Evolutionary conservation across 2,113 vertebrate species (phyloP).

Genomic region (Panthera tigris): DNA sequence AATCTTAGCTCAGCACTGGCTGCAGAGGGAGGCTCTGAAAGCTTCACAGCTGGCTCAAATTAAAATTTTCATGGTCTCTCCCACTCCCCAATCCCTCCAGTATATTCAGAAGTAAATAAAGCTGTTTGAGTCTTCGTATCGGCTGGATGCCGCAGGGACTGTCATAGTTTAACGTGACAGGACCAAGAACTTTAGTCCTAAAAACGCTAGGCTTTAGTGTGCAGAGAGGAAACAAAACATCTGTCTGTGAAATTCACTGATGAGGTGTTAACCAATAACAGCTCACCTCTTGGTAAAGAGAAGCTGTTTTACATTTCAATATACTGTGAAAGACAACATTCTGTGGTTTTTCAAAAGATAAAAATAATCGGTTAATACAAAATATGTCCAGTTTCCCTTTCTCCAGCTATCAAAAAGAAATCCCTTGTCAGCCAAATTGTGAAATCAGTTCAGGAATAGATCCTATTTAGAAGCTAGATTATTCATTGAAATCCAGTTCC

Average conservation of each 20-base stretch:
- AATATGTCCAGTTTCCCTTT: neutral
- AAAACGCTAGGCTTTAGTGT: constrained; percentile 7
- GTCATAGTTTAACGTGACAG: constrained; percentile 68
- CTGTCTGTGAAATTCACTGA: constrained; percentile 21
- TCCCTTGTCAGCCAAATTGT: neutral
- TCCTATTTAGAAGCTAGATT: constrained; percentile 27
- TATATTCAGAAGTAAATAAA: constrained; percentile 70
- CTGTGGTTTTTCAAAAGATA: constrained; percentile 18
- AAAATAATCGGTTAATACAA: constrained; percentile 20
- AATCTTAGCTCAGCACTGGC: constrained; percentile 77
- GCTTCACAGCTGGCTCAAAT: constrained; percentile 76
- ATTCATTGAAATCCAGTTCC: constrained; percentile 26
- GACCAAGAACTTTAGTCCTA: constrained; percentile 36
- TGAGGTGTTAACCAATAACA: constrained; percentile 38
- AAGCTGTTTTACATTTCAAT: constrained; percentile 28
- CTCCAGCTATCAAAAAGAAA: neutral
- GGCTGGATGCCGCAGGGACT: constrained; percentile 6
- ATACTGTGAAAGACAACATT: neutral
- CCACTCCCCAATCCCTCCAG: neutral
- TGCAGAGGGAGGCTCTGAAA: constrained; percentile 79
- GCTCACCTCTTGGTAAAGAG: neutral
- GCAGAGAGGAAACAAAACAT: constrained; percentile 51
- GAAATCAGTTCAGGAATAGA: neutral
- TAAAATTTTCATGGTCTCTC: constrained; percentile 56
- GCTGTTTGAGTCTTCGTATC: constrained; percentile 53